phyloP scores from a whole-genome alignment of 2,113 vertebrate species.

The Lathamus discolor region DNA sequence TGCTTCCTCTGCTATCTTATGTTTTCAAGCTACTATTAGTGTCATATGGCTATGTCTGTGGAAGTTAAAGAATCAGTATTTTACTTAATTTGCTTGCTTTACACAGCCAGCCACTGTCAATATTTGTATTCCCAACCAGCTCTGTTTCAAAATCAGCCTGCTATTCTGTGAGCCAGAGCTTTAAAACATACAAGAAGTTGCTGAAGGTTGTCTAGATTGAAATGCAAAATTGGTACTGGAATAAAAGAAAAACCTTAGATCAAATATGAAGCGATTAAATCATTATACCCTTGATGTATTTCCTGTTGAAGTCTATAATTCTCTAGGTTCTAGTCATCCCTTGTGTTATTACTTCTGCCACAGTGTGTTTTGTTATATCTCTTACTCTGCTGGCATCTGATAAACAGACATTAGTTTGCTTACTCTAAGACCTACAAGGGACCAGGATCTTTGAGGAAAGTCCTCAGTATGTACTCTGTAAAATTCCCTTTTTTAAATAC shows the following conservation, averaged over 20 bases:
- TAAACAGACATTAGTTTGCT: background rate
- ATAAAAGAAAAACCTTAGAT: background rate
- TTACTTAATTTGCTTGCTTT: constrained; percentile 3
- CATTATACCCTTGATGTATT: background rate
- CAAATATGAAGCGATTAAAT: background rate
- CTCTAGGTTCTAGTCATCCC: background rate
- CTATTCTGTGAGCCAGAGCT: background rate
- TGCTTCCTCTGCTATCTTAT: background rate
- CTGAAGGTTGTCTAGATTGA: background rate
- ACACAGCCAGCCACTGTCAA: background rate
- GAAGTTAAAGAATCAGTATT: background rate
- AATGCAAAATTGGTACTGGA: background rate
- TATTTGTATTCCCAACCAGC: background rate
- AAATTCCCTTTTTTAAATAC: background rate
- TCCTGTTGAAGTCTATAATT: background rate
- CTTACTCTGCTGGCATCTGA: background rate
- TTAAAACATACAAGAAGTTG: background rate
- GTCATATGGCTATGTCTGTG: background rate
- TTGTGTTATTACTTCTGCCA: background rate
- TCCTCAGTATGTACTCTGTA: background rate
- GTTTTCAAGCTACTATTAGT: background rate
- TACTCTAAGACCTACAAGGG: background rate
- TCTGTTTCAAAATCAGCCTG: background rate
- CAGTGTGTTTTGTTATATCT: background rate
- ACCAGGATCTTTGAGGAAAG: background rate